Base-by-base conservation (phyloP, 2,113 vertebrate genomes). In the Cyprinus carpio region DNA sequence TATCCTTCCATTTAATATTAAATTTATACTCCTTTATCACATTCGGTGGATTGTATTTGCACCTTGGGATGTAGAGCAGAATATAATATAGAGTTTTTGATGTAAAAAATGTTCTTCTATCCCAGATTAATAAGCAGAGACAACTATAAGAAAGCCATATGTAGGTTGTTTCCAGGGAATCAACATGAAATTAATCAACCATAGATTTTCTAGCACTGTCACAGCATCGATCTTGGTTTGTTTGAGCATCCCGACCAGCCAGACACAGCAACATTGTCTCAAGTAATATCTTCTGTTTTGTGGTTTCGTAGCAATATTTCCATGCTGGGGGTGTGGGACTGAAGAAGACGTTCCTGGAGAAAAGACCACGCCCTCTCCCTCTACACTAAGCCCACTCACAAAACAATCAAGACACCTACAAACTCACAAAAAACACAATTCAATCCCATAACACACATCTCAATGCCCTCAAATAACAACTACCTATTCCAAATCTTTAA, bases 281-380 rank as follows among this genome's bases (percentile, higher is more conserved):
- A 51, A 51, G 15, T 3, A 75, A 9, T 51, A 4, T 27, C 29
- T 75, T 2, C 46, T 79, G 15, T 25, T 88, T 67, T 86, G 7
- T 65, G 37, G 11, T 80, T 6, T 82, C 3, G 56, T 25, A 99
- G 98, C 98, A 99, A 99, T 99, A 99, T 86, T 99, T 99, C 94
- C 98, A 99, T 2, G 98, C 98, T 0, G 98, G 98, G 0, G 98
- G 98, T 0, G 97, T 99, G 74, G 98, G 98, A 72, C 95, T 99
- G 86, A 99, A 99, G 92, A 99, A 99, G 87, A 99, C 97, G 0
- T 99, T 99, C 92, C 91, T 99, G 92, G 98, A 99, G 93, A 99
- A 99, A 91, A 99, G 98, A 87, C 98, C 98, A 0, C 97, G 99
- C 90, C 94, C 99, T 77, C 96, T 93, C 91, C 99, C 98, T 0